Evolutionary conservation across 1,140 invertebrate genomes (phyloP).

Genomic region (Formica exsecta): DNA sequence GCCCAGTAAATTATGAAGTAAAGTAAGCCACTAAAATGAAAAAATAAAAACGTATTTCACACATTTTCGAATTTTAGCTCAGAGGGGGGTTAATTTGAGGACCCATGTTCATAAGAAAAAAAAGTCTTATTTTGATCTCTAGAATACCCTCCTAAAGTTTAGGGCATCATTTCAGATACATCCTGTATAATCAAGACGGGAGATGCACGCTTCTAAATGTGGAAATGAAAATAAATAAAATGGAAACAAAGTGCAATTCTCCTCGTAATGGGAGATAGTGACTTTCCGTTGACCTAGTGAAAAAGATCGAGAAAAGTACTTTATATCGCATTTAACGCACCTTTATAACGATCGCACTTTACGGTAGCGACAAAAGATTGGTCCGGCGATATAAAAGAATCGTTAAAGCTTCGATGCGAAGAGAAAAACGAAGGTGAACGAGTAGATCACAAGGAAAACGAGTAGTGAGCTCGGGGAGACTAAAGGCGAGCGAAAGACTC

Average conservation of each 20-base stretch:
- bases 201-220: background rate
- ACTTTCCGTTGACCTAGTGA: conserved; percentile 20
- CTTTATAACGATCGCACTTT: conserved; percentile 65
- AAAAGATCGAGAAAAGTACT: conserved; percentile 52
- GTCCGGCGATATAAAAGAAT: conserved; percentile 70
- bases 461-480: background rate
- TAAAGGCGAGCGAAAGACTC: conserved; percentile 15
- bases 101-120: too few relatives aligned
- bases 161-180: too few relatives aligned
- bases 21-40: too few relatives aligned
- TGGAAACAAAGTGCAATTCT: background rate
- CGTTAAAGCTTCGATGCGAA: conserved; percentile 65
- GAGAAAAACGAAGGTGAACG: conserved; percentile 55
- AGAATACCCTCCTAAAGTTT: too few relatives aligned
- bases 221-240: background rate
- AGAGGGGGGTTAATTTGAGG: too few relatives aligned
- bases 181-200: background rate
- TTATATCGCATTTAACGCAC: conserved; percentile 59
- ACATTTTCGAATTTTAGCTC: too few relatives aligned
- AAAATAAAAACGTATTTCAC: too few relatives aligned
- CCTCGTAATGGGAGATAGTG: conserved; percentile 19
- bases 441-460: conserved; percentile 47
- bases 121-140: too few relatives aligned
- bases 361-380: conserved; percentile 58
- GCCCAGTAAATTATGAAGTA: too few relatives aligned